phyloP scores from a whole-genome alignment of 2,888 invertebrate species.

The Agriopis marginaria region DNA sequence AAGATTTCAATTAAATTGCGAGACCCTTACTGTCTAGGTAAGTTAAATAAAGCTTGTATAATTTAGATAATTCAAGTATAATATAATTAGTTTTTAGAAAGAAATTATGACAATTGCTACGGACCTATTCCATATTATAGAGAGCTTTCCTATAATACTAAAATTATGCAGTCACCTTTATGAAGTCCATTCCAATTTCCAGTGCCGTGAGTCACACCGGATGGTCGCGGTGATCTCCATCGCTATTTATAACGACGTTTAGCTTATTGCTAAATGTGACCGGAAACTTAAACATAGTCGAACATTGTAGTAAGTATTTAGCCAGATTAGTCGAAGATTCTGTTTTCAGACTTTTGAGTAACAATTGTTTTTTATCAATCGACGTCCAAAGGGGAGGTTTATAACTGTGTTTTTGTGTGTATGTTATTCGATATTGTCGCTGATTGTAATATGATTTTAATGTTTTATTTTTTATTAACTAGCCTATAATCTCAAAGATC shows the following conservation, averaged over 20 bases:
- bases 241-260: conserved; percentile 55
- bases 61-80: too few relatives aligned
- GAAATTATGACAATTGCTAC: too few relatives aligned
- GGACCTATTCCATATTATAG: neutral
- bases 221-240: conserved; percentile 52
- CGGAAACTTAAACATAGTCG: conserved; percentile 34
- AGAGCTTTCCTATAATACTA: neutral
- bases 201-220: conserved; percentile 62
- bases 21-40: too few relatives aligned
- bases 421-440: too few relatives aligned
- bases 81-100: too few relatives aligned
- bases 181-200: conserved; percentile 57
- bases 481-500: too few relatives aligned
- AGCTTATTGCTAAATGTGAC: conserved; percentile 50
- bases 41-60: too few relatives aligned
- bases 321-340: conserved; percentile 5
- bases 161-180: conserved; percentile 43
- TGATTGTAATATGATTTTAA: too few relatives aligned
- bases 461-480: too few relatives aligned
- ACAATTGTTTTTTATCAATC: neutral
- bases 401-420: too few relatives aligned
- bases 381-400: too few relatives aligned
- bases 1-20: too few relatives aligned
- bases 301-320: neutral
- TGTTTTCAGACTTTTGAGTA: neutral